Evolutionary conservation across 2,888 invertebrate species (phyloP).

Genomic region (Dryadula phaetusa): DNA sequence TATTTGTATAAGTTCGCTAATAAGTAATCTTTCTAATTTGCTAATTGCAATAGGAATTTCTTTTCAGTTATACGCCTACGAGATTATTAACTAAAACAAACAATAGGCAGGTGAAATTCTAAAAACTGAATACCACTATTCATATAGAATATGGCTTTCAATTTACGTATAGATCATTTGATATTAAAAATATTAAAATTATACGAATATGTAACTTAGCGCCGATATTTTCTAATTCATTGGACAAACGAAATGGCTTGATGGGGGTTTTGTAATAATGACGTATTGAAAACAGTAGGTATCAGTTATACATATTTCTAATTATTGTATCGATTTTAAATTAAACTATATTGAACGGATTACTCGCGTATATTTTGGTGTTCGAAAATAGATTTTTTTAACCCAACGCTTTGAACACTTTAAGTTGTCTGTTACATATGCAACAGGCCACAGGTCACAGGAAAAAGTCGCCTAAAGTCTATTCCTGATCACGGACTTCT

Average conservation of each 20-base stretch:
- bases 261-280: neutral
- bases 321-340: no score
- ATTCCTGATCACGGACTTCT: no score
- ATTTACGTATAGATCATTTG: neutral
- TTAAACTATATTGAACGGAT: no score
- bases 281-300: slow-evolving; percentile 4
- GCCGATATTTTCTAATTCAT: slow-evolving; percentile 7
- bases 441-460: no score
- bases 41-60: neutral
- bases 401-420: no score
- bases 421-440: no score
- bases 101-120: neutral
- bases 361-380: no score
- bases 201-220: neutral
- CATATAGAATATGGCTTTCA: neutral
- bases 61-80: neutral
- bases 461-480: no score
- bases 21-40: neutral
- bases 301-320: slow-evolving; percentile 4
- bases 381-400: no score
- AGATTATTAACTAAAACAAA: neutral
- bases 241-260: neutral
- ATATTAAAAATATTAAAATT: slow-evolving; percentile 13
- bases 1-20: neutral
- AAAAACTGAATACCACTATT: neutral